phyloP scores from a whole-genome alignment of 30 jellyfish, hydroid and myxozoan genomes.

The Haliclystus octoradiatus region DNA sequence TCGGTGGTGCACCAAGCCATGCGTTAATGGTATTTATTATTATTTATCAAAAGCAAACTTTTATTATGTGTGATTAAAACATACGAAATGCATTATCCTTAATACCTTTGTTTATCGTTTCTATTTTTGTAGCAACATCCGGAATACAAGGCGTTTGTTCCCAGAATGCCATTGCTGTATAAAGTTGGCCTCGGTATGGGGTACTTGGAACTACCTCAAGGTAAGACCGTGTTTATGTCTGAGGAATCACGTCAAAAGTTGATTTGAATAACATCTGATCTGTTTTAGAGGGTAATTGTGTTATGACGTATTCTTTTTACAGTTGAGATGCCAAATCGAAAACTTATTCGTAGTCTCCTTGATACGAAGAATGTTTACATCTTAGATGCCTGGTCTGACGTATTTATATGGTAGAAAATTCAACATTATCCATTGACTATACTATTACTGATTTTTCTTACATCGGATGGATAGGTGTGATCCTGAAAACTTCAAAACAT shows the following conservation, averaged over 20 bases:
- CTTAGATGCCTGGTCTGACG: conserved; percentile 96
- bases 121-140: conserved; percentile 50
- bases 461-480: too few species aligned
- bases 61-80: too few species aligned
- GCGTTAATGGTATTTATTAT: neutral
- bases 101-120: neutral
- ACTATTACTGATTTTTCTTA: too few species aligned
- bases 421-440: too few species aligned
- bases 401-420: conserved; percentile 77
- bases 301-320: neutral
- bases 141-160: conserved; percentile 48
- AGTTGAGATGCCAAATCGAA: conserved; percentile 90
- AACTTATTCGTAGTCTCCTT: conserved; percentile 38
- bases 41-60: too few species aligned
- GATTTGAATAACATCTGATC: too few species aligned
- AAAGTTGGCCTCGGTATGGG: conserved; percentile 99
- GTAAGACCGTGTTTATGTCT: too few species aligned
- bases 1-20: neutral
- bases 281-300: too few species aligned
- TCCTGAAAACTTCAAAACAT: too few species aligned
- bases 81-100: too few species aligned
- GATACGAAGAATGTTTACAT: conserved; percentile 90
- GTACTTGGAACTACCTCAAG: conserved; percentile 95
- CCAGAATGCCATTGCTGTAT: conserved; percentile 57
- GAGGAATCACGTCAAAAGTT: too few species aligned